phyloP scores from a whole-genome alignment of 2,888 invertebrate genomes.

The Choreutis nemorana region DNA sequence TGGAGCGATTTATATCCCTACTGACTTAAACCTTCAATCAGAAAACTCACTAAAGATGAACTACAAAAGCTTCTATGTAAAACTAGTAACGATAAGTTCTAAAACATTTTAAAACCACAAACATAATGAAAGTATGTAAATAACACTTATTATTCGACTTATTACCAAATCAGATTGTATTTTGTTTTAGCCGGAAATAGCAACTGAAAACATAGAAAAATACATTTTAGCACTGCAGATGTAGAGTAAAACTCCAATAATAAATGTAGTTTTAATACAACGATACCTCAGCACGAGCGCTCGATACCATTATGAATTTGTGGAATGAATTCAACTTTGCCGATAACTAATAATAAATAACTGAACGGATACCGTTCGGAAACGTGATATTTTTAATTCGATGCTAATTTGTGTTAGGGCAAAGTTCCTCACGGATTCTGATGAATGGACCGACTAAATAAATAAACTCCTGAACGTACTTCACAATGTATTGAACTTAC shows the following conservation, averaged over 20 bases:
- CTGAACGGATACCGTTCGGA: slow-evolving; percentile 4
- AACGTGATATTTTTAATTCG: slow-evolving; percentile 14
- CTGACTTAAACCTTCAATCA: too few species aligned
- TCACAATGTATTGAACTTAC: too few species aligned
- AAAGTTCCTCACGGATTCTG: too few species aligned
- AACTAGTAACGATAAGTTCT: too few species aligned
- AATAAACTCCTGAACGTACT: too few species aligned
- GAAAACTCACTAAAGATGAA: too few species aligned
- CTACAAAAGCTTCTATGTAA: too few species aligned
- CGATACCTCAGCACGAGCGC: slow-evolving; percentile 49
- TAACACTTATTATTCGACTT: neutral
- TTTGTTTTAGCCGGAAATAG: neutral
- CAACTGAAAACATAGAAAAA: slow-evolving; percentile 13
- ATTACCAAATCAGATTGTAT: neutral
- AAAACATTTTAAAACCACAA: too few species aligned
- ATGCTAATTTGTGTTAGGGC: too few species aligned
- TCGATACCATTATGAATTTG: slow-evolving; percentile 42
- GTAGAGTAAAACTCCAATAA: slow-evolving; percentile 45
- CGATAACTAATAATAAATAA: slow-evolving; percentile 7
- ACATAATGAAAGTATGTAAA: neutral
- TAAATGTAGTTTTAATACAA: slow-evolving; percentile 61
- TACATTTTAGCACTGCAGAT: slow-evolving; percentile 40
- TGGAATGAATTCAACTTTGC: slow-evolving; percentile 19
- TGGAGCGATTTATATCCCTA: too few species aligned
- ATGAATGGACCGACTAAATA: too few species aligned